Percentiles rank a stretch among this genome's conserved stretches.
Conservation (phyloP, 2,888 invertebrate genomes). For the Lydus trimaculatus region DNA sequence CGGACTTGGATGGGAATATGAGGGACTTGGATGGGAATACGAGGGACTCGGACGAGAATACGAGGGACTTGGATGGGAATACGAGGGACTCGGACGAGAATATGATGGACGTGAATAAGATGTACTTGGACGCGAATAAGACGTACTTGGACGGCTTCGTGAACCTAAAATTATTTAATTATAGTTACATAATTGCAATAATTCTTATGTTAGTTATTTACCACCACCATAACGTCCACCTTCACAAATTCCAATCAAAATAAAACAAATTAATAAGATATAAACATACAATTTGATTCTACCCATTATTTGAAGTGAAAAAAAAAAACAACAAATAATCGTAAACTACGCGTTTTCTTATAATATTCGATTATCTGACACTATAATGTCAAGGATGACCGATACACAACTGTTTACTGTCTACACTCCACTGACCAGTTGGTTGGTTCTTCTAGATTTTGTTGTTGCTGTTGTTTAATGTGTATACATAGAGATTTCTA, state of each 20-base stretch:
- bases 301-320: neutral
- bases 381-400: neutral
- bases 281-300: neutral
- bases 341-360: neutral
- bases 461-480: neutral
- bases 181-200: neutral
- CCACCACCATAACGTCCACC: slow-evolving; percentile 1
- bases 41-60: neutral
- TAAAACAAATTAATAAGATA: slow-evolving; percentile 1
- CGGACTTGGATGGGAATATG: neutral
- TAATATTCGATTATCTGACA: neutral
- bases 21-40: neutral
- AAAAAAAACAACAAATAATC: too few species aligned
- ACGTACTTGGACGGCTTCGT: neutral
- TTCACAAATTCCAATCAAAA: neutral
- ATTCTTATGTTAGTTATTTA: neutral
- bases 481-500: neutral
- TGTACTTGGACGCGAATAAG: neutral
- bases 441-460: too few species aligned
- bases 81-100: neutral
- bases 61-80: slow-evolving; percentile 1
- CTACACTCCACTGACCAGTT: neutral
- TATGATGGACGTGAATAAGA: neutral
- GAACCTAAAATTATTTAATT: neutral
- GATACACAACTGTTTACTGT: neutral